These are phyloP conservation scores for Pterocles orientalis DNA, from an alignment of 2,113 vertebrate species.

Conservation along the genomic window DNA sequence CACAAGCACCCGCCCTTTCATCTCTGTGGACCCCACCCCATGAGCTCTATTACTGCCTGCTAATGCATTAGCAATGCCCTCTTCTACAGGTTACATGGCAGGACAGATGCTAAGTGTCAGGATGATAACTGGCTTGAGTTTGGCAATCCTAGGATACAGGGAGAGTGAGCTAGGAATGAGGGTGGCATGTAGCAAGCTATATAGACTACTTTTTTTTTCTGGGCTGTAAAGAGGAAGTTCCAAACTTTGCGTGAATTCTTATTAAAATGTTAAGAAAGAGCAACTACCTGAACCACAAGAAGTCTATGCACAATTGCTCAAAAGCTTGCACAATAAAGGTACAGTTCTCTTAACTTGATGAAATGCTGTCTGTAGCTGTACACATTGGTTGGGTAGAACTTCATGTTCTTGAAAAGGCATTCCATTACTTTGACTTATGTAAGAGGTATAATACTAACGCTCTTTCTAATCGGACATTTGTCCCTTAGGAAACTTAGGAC, in stretches of 20 bases:
- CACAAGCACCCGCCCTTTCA: not conserved
- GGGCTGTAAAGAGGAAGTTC: not conserved
- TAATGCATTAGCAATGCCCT: not conserved
- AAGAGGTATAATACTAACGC: not conserved
- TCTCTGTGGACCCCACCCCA: not conserved
- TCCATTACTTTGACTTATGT: not conserved
- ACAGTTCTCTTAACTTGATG: not conserved
- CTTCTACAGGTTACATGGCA: not conserved
- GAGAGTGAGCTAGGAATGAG: not conserved
- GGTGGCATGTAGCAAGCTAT: not conserved
- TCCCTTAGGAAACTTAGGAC: not conserved
- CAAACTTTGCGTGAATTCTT: not conserved
- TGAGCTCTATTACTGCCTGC: not conserved
- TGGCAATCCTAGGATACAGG: not conserved
- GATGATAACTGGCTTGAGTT: not conserved
- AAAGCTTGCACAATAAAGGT: not conserved
- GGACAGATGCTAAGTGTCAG: not conserved
- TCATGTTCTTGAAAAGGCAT: not conserved
- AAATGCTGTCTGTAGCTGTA: not conserved
- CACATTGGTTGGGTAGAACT: not conserved
- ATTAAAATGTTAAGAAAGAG: not conserved
- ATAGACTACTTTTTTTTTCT: not conserved
- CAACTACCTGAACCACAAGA: not conserved
- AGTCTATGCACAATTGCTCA: not conserved
- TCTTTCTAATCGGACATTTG: not conserved